Base-by-base conservation (phyloP, 2,888 invertebrate species). In the Ypsolopha scabrella region DNA sequence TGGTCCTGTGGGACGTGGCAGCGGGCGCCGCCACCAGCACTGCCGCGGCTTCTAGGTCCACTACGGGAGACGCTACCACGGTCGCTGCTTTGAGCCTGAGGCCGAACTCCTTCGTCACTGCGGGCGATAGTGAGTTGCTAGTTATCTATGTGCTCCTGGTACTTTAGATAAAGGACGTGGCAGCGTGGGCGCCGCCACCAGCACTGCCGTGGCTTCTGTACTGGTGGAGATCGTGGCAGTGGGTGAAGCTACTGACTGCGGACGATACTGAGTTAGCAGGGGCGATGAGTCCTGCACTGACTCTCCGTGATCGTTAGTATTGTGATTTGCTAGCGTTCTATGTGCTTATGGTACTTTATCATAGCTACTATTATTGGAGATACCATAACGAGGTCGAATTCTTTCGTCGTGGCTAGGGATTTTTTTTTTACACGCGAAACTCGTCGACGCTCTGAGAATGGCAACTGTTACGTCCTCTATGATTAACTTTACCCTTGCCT, bases 1-100 rank as follows among this genome's bases (percentile, higher is more conserved):
- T 97, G 39, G 92, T 96, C 44, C 90, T 97, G 1, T 97, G 94
- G 91, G 93, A 96, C 70, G 88, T 96, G 57, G 76, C 82, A 39
- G 88, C 87, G 1, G 87, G 80, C 24, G 72, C 86, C 0, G 90
- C 93, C 37, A 90, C 92, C 55, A 92, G 92, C 58, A 88, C 88
- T 4, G 77, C 80, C 45, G 80, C 82, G 0, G 91, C 82, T 47
- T 74, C 92, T 55, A 90, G 89, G 7, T 89, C 91, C 51, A 93
- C 92, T 44, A 91, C 93, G 0, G 95, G 95, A 0, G 89, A 91
- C 63, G 92, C 94, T 0, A 70, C 88, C 46, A 87, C 88, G 0
- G 70, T 93, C 1, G 73, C 85, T 0, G 72, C 89, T 0, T 67
- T 90, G 24, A 86, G 88, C 56, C 68, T 88, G 57, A 81, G 91